Evolutionary conservation across 1,140 invertebrate genomes (phyloP).

Genomic region (Chironomus striatipennis): DNA sequence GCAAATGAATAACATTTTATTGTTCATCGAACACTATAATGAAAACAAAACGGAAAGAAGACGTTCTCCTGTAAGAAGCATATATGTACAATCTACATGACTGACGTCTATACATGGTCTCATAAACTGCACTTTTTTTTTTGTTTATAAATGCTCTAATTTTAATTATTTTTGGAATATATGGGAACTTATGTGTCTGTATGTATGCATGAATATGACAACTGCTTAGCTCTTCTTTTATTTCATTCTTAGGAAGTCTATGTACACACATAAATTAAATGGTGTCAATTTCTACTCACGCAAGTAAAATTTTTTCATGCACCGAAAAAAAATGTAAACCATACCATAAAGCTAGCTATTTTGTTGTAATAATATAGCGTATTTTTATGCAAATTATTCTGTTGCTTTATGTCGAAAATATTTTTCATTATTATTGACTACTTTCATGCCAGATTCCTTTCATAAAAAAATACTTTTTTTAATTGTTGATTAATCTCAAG

Average conservation of each 20-base stretch:
- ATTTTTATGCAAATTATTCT: too few species aligned
- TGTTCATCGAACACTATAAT: neutral
- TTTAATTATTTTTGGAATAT: neutral
- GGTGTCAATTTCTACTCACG: conserved; percentile 5
- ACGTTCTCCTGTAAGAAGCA: too few species aligned
- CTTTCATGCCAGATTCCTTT: too few species aligned
- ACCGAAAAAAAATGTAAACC: neutral
- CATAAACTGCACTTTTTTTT: neutral
- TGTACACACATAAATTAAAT: neutral
- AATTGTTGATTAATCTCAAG: too few species aligned
- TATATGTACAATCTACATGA: too few species aligned
- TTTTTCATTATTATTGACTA: too few species aligned
- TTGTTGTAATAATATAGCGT: too few species aligned
- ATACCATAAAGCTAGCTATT: too few species aligned
- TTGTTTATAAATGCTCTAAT: neutral
- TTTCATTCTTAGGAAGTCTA: neutral
- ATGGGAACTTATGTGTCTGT: neutral
- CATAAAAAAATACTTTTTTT: too few species aligned
- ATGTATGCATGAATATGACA: neutral
- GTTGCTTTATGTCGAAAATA: too few species aligned
- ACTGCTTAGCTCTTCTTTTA: neutral
- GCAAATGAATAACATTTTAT: neutral
- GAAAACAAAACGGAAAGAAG: too few species aligned
- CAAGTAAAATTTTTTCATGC: conserved; percentile 8
- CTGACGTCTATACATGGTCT: too few species aligned